phyloP scores from a whole-genome alignment of 2,113 vertebrate species.

The Phocoena phocoena region DNA sequence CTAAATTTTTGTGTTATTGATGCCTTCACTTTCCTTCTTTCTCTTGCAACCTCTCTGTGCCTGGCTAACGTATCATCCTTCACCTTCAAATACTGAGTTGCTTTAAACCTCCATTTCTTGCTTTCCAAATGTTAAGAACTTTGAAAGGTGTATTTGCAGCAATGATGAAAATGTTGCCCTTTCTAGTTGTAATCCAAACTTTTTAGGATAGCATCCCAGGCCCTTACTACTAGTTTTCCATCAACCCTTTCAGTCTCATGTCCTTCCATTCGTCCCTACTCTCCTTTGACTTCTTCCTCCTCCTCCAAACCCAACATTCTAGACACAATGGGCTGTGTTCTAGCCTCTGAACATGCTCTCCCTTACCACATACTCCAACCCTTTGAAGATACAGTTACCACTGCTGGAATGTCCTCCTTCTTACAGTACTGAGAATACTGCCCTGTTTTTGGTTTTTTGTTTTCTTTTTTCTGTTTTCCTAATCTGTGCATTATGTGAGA shows the following conservation, averaged over 20 bases:
- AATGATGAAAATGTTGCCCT: neutral
- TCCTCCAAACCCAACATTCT: neutral
- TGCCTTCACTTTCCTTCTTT: neutral
- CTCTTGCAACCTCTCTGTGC: neutral
- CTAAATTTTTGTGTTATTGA: neutral
- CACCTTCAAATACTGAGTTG: neutral
- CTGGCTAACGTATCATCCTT: neutral
- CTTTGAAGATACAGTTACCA: neutral
- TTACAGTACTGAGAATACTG: neutral
- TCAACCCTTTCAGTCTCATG: neutral
- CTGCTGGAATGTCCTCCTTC: neutral
- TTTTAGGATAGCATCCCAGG: neutral
- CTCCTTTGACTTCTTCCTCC: neutral
- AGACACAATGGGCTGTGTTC: neutral
- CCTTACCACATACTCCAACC: neutral
- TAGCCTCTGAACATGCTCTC: neutral
- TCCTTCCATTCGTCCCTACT: neutral
- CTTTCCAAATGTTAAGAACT: neutral
- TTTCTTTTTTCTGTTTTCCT: neutral
- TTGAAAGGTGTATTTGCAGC: neutral
- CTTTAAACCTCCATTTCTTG: neutral
- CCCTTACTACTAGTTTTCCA: neutral
- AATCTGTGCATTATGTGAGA: neutral
- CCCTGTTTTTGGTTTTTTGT: neutral
- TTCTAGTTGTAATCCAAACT: neutral